Conservation (phyloP, 1,140 invertebrate genomes). For the Drosophila nigromelanica region DNA sequence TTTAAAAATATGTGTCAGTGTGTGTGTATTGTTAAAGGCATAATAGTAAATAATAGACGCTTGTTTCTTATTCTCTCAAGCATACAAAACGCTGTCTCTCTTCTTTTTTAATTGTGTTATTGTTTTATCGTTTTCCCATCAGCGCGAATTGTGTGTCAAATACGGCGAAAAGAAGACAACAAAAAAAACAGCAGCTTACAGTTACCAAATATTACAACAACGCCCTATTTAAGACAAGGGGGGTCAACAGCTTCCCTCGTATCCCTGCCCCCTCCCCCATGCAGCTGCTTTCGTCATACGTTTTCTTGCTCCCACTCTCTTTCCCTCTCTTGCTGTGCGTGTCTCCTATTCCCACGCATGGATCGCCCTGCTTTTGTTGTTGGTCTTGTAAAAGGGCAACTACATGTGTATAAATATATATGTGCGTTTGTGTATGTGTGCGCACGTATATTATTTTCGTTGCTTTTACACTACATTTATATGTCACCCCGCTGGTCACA, state of each 20-base stretch:
- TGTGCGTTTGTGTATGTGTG: neutral
- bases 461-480: slow-evolving; percentile 55
- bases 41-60: slow-evolving; percentile 77
- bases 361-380: slow-evolving; percentile 53
- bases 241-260: slow-evolving; percentile 40
- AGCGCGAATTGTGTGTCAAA: slow-evolving; percentile 70
- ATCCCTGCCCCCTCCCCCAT: slow-evolving; percentile 3
- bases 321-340: slow-evolving; percentile 11
- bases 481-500: slow-evolving; percentile 66
- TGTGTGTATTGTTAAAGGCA: slow-evolving; percentile 67
- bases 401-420: slow-evolving; percentile 22
- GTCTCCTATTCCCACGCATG: slow-evolving; percentile 55
- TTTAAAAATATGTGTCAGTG: slow-evolving; percentile 82
- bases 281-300: slow-evolving; percentile 51
- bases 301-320: slow-evolving; percentile 37
- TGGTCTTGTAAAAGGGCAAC: slow-evolving; percentile 55
- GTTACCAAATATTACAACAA: slow-evolving; percentile 55
- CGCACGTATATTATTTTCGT: slow-evolving; percentile 40
- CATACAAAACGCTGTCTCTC: slow-evolving; percentile 52
- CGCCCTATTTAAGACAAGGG: slow-evolving; percentile 42
- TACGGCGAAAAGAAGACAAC: slow-evolving; percentile 49
- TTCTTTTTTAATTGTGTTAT: slow-evolving; percentile 57
- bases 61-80: slow-evolving; percentile 35
- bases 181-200: slow-evolving; percentile 52
- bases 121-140: slow-evolving; percentile 74